A percentile compares a stretch with the other conserved stretches of the same genome.
Evolutionary conservation across 2,797 vertebrate species (phyloP).

Genomic region (Percopsis omiscomaycus): DNA sequence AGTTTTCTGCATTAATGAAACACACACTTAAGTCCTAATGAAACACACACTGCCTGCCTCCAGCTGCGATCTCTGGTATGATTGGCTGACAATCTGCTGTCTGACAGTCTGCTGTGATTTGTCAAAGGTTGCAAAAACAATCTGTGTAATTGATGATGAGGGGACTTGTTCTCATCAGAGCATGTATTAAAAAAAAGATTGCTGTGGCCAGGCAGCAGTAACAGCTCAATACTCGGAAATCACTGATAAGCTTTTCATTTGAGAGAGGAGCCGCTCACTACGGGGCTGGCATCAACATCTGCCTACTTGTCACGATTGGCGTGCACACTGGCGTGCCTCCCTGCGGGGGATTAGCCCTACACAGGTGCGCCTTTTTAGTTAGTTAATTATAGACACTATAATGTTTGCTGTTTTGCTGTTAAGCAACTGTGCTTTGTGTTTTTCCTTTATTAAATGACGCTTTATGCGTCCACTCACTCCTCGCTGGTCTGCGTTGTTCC

Average conservation of each 20-base stretch:
- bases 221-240: conserved; percentile 29
- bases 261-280: conserved; percentile 15
- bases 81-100: conserved; percentile 58
- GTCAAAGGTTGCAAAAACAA: conserved; percentile 61
- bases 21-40: conserved; percentile 49
- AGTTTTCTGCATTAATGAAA: conserved; percentile 26
- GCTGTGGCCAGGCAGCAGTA: conserved; percentile 35
- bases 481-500: too few relatives aligned
- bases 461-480: too few relatives aligned
- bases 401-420: too few relatives aligned
- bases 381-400: too few relatives aligned
- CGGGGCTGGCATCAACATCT: too few relatives aligned
- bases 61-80: conserved; percentile 40
- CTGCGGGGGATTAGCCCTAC: too few relatives aligned
- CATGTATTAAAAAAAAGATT: conserved; percentile 2
- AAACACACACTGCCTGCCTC: conserved; percentile 51
- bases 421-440: too few relatives aligned
- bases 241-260: conserved; percentile 28
- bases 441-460: too few relatives aligned
- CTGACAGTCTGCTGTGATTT: conserved; percentile 48
- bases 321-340: too few relatives aligned
- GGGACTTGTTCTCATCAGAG: conserved; percentile 47
- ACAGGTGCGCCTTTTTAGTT: too few relatives aligned
- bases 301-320: too few relatives aligned
- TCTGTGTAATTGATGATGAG: conserved; percentile 64